Conservation (phyloP, 1,140 invertebrate species). For the Drosophila miranda region DNA sequence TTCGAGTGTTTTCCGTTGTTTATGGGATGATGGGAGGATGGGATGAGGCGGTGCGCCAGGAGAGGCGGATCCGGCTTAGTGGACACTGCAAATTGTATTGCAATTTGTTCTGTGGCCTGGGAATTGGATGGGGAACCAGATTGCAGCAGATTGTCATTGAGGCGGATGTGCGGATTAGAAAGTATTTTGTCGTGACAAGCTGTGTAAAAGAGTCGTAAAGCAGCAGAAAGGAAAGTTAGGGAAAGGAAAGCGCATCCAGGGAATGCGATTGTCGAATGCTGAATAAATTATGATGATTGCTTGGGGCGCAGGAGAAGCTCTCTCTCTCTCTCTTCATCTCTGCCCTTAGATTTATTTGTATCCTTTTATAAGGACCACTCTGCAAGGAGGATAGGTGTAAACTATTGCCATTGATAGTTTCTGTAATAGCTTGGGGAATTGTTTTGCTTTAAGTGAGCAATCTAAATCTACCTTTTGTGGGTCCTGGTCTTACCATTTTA, state of each 20-base stretch:
- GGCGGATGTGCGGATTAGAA: conserved; percentile 29
- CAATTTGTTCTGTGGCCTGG: conserved; percentile 38
- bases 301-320: background rate
- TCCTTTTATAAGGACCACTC: too few species aligned
- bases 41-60: conserved; percentile 5
- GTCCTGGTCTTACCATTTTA: too few species aligned
- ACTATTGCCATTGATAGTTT: too few species aligned
- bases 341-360: too few species aligned
- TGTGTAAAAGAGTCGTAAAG: background rate
- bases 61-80: conserved; percentile 26
- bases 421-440: too few species aligned
- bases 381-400: too few species aligned
- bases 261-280: background rate
- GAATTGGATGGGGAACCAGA: conserved; percentile 20
- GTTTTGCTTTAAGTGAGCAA: too few species aligned
- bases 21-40: background rate
- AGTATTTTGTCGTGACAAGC: conserved; percentile 30
- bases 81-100: conserved; percentile 47
- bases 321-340: too few species aligned
- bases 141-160: conserved; percentile 46
- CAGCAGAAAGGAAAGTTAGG: too few species aligned
- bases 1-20: conserved; percentile 30
- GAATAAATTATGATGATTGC: conserved; percentile 13
- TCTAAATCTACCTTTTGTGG: too few species aligned
- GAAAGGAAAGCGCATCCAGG: background rate